Conservation (phyloP, 2,888 invertebrate species). For the Tholera decimalis region DNA sequence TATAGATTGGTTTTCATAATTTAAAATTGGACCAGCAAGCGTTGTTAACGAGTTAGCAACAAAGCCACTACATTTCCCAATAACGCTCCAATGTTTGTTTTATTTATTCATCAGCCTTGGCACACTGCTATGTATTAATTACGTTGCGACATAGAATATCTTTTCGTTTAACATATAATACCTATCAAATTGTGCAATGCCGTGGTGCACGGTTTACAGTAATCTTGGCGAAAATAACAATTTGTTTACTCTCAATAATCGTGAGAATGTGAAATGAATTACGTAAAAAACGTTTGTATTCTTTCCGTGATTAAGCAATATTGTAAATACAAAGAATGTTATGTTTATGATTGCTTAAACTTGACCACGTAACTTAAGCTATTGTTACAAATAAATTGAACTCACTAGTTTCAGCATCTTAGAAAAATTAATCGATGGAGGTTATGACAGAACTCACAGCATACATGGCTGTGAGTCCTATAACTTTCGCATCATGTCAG, state of each 20-base stretch:
- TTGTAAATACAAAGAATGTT: slow-evolving; percentile 29
- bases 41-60: slow-evolving; percentile 9
- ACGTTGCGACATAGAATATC: slow-evolving; percentile 52
- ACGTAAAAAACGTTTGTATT: slow-evolving; percentile 46
- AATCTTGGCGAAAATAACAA: slow-evolving; percentile 35
- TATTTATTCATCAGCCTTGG: slow-evolving; percentile 68
- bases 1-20: not conserved
- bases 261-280: slow-evolving; percentile 47
- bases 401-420: too few species aligned
- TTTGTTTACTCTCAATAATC: slow-evolving; percentile 42
- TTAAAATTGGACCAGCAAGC: slow-evolving; percentile 17
- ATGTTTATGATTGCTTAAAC: slow-evolving; percentile 39
- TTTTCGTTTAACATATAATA: slow-evolving; percentile 59
- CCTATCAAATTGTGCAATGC: slow-evolving; percentile 58
- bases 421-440: too few species aligned
- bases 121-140: slow-evolving; percentile 57
- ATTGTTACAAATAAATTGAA: slow-evolving; percentile 21
- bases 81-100: slow-evolving; percentile 54
- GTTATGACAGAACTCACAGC: too few species aligned
- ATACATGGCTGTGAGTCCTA: too few species aligned
- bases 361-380: slow-evolving; percentile 31
- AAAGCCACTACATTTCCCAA: slow-evolving; percentile 41
- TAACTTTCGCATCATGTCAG: too few species aligned
- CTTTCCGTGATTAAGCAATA: slow-evolving; percentile 48
- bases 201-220: slow-evolving; percentile 33